Base-by-base conservation (phyloP, 2,113 vertebrate genomes). In the Crotophaga sulcirostris region DNA sequence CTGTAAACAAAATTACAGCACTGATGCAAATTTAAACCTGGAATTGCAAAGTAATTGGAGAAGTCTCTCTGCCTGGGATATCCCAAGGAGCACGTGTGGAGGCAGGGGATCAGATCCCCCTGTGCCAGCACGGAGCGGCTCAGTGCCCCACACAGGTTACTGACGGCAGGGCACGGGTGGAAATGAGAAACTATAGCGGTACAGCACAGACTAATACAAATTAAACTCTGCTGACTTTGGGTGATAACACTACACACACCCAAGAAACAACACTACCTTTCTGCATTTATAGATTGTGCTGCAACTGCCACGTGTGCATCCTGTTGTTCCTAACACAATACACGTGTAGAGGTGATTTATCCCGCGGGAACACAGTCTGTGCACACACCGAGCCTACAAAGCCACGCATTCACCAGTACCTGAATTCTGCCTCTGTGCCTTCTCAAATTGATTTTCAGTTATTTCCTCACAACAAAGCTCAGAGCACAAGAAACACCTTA, bases 271-370 rank as follows among this genome's bases (percentile, higher is more conserved):
- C 64, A 58, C 7, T 26, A 60, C 55, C 51, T 67, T 70, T 12
- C 74, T 83, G 62, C 58, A 63, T 63, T 59, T 26, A 10, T 3
- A 31, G 47, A 56, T 28, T 2, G 2, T 60, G 60, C 55, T 67
- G 44, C 40, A 70, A 19, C 6, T 75, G 17, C 54, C 54, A 49
- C 0, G 0, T 5, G 21, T 15, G 6, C 45, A 63, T 25, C 19
- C 33, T 85, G 75, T 24, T 47, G 60, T 19, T 83, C 54, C 47
- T 68, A 55, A 83, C 85, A 33, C 49, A 85, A 38, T 16, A 9
- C 0, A 11, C 0, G 0, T 4, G 1, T 80, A 85, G 28, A 58
- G 67, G 72, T 0, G 2, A 77, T 56, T 24, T 76, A 88, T 33
- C 26, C 34, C 16, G 28, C 80, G 13, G 38, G 45, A 76, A 78